These are phyloP conservation scores for Halictus ligatus DNA, from an alignment of 2,888 invertebrate species.

Conservation along the genomic window DNA sequence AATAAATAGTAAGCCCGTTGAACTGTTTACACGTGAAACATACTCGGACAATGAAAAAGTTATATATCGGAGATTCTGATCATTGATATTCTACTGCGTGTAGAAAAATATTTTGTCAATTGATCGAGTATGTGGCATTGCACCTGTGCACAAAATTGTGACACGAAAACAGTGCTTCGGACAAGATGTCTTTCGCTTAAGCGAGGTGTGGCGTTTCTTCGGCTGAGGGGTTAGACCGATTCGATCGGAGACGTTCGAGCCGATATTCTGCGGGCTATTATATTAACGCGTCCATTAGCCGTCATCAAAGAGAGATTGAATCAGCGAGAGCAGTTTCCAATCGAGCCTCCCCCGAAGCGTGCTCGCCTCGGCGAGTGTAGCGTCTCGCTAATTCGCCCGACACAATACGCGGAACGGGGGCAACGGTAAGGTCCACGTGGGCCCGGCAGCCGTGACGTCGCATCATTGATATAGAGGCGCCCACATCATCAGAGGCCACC, in stretches of 20 bases:
- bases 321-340: slow-evolving; percentile 45
- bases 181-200: background rate
- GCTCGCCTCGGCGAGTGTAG: background rate
- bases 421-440: slow-evolving; percentile 65
- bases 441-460: slow-evolving; percentile 67
- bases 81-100: too few relatives aligned
- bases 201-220: background rate
- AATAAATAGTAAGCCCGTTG: too few relatives aligned
- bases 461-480: slow-evolving; percentile 79
- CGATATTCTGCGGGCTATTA: background rate
- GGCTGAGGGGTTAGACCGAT: background rate
- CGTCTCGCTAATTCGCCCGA: slow-evolving; percentile 23
- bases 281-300: background rate
- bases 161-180: too few relatives aligned
- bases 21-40: too few relatives aligned
- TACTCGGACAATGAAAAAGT: too few relatives aligned
- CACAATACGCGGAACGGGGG: slow-evolving; percentile 27
- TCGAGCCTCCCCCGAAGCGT: slow-evolving; percentile 33
- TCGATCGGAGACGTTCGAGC: background rate
- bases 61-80: too few relatives aligned
- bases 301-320: slow-evolving; percentile 21
- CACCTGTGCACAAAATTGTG: background rate
- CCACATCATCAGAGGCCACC: slow-evolving; percentile 69
- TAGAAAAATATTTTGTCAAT: too few relatives aligned
- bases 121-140: too few relatives aligned